Evolutionary conservation across 2,113 vertebrate species (phyloP).

Genomic region (Marmota monax): DNA sequence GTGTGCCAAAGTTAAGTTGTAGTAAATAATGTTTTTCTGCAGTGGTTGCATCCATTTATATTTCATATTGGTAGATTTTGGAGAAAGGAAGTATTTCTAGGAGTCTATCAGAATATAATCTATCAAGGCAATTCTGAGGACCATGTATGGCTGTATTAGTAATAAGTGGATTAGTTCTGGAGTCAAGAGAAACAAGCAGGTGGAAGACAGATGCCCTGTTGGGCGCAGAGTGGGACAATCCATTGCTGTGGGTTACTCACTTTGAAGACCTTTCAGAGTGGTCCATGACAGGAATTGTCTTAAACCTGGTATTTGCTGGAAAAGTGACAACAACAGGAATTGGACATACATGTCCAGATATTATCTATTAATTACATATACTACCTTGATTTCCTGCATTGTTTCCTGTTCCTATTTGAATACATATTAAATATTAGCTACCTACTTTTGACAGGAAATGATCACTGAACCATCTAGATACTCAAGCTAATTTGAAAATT

Average conservation of each 20-base stretch:
- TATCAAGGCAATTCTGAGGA: neutral
- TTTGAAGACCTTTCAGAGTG: neutral
- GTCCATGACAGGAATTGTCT: neutral
- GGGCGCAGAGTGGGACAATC: neutral
- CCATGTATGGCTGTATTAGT: neutral
- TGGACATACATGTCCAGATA: conserved; percentile 39
- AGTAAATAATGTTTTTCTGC: conserved; percentile 53
- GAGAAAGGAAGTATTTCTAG: neutral
- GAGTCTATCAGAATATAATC: neutral
- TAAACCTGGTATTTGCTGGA: conserved; percentile 16
- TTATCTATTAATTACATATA: conserved; percentile 45
- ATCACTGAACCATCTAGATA: conserved; percentile 36
- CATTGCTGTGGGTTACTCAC: neutral
- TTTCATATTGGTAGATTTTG: conserved; percentile 45
- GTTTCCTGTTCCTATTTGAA: conserved; percentile 69
- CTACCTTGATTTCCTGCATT: conserved; percentile 52
- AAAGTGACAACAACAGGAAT: neutral
- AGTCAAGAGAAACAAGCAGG: neutral
- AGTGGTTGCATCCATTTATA: neutral
- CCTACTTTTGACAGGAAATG: conserved; percentile 61
- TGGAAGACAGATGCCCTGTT: neutral
- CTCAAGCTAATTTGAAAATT: conserved; percentile 61
- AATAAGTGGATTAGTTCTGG: neutral
- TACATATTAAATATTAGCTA: conserved; percentile 68
- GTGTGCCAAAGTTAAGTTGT: conserved; percentile 4